phyloP scores from a whole-genome alignment of 2,113 vertebrate genomes.

The Pteropus alecto region DNA sequence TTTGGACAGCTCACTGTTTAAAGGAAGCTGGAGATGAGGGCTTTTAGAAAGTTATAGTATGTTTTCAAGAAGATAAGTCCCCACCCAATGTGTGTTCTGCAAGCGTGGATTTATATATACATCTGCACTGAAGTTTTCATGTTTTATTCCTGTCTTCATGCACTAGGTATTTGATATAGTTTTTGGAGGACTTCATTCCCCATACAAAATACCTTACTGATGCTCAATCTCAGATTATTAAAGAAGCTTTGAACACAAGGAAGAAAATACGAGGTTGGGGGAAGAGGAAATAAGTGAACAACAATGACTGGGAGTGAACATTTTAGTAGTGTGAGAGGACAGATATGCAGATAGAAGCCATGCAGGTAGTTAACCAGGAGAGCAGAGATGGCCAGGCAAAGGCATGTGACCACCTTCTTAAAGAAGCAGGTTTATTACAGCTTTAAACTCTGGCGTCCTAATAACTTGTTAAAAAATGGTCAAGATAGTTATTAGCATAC shows the following conservation, averaged over 20 bases:
- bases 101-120: not conserved
- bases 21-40: not conserved
- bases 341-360: not conserved
- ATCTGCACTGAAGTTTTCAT: not conserved
- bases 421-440: not conserved
- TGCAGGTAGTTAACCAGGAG: not conserved
- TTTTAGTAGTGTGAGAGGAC: not conserved
- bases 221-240: not conserved
- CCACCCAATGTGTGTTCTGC: not conserved
- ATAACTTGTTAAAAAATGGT: not conserved
- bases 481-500: not conserved
- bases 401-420: not conserved
- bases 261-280: not conserved
- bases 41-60: not conserved
- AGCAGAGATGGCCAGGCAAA: not conserved
- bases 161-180: not conserved
- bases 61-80: not conserved
- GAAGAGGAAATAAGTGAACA: not conserved
- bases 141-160: not conserved
- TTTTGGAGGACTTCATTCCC: not conserved
- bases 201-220: not conserved
- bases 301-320: not conserved
- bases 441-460: not conserved
- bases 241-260: not conserved
- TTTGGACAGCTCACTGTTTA: not conserved